These are phyloP conservation scores for Ciconia stormi DNA, from an alignment of 2,113 vertebrate genomes.

Conservation along the genomic window DNA sequence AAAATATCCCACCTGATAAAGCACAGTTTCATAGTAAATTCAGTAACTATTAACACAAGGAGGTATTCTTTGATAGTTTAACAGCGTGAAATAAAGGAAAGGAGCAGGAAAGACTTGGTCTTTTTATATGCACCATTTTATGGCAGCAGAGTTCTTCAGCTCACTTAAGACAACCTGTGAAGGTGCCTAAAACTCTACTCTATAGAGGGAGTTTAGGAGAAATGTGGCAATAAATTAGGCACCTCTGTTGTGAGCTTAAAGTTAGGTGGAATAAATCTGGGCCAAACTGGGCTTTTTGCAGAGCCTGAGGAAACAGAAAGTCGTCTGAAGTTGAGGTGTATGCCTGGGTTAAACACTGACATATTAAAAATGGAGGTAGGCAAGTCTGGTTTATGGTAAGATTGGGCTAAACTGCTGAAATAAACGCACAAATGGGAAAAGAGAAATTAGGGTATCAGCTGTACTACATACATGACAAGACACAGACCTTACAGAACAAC, in stretches of 20 bases:
- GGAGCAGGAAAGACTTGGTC: not conserved
- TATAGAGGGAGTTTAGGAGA: not conserved
- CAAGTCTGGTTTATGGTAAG: not conserved
- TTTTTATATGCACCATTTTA: not conserved
- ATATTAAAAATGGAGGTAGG: not conserved
- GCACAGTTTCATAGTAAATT: not conserved
- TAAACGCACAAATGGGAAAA: not conserved
- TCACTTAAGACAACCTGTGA: not conserved
- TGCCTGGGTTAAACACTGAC: not conserved
- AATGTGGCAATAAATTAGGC: not conserved
- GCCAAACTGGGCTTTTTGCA: not conserved
- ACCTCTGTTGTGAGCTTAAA: not conserved
- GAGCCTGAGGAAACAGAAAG: not conserved
- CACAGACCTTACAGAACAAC: not conserved
- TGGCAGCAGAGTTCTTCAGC: not conserved
- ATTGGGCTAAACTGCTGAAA: not conserved
- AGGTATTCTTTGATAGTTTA: not conserved
- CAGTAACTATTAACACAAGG: not conserved
- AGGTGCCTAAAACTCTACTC: not conserved
- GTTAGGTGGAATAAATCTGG: not conserved
- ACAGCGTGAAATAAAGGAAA: not conserved
- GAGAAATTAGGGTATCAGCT: not conserved
- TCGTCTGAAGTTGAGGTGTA: not conserved
- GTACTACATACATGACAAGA: not conserved
- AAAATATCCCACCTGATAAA: not conserved